Conservation (phyloP, 2,888 invertebrate genomes). For the Drosophila melanocephala region DNA sequence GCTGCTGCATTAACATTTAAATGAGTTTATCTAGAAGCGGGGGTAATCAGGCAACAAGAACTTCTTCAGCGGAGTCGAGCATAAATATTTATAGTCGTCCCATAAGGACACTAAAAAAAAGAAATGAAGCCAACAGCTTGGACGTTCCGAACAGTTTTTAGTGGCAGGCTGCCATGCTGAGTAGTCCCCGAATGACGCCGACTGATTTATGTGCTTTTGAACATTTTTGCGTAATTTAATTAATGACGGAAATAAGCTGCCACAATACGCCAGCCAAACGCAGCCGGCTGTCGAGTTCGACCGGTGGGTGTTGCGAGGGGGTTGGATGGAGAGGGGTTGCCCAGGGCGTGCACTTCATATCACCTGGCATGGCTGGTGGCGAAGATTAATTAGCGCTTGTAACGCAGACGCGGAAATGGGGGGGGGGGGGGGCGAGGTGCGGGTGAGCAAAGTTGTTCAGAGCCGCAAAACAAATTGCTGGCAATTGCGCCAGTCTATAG, state of each 20-base stretch:
- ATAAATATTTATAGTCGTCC: constrained; percentile 75
- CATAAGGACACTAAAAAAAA: constrained; percentile 69
- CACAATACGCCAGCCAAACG: constrained; percentile 50
- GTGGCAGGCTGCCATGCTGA: constrained; percentile 22
- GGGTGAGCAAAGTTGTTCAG: constrained; percentile 48
- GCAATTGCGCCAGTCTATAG: constrained; percentile 58
- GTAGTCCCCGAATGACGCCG: constrained; percentile 65
- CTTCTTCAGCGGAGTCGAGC: constrained; percentile 27
- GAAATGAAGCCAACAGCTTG: constrained; percentile 36
- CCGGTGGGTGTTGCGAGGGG: neutral
- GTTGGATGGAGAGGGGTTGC: neutral
- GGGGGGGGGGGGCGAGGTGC: neutral
- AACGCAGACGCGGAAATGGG: constrained; percentile 59
- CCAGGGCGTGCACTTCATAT: constrained; percentile 65
- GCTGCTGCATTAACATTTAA: constrained; percentile 79
- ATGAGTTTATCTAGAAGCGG: constrained; percentile 72
- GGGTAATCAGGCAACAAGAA: constrained; percentile 7
- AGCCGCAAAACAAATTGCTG: constrained; percentile 71
- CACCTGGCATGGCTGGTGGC: constrained; percentile 55
- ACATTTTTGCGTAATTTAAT: constrained; percentile 81
- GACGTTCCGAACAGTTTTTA: constrained; percentile 38
- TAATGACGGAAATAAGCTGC: constrained; percentile 79
- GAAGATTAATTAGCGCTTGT: constrained; percentile 77
- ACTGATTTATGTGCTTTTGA: constrained; percentile 82
- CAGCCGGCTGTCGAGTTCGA: constrained; percentile 39